Percentiles rank a stretch among this genome's conserved stretches.
These are phyloP conservation scores for Diabrotica balteata DNA, from an alignment of 2,888 invertebrate species.

Conservation along the genomic window DNA sequence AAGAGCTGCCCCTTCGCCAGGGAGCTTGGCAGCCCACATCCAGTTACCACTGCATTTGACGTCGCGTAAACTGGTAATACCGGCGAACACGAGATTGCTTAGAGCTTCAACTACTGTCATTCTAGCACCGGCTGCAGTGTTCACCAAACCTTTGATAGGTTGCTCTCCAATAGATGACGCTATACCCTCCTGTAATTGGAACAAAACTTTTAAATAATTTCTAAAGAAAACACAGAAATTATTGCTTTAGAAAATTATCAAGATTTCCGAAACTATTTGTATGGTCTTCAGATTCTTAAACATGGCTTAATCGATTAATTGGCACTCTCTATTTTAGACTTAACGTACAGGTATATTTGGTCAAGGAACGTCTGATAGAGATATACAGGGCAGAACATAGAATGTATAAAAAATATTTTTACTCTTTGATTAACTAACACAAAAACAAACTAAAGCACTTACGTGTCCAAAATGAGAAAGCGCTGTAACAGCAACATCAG, in stretches of 20 bases:
- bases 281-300: too few species aligned
- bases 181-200: constrained; percentile 70
- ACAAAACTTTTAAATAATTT: neutral
- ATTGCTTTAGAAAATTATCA: constrained; percentile 7
- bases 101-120: constrained; percentile 95
- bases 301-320: too few species aligned
- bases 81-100: constrained; percentile 86
- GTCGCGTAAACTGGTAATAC: constrained; percentile 74
- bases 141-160: constrained; percentile 89
- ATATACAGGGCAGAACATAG: too few species aligned
- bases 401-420: too few species aligned
- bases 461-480: constrained; percentile 82
- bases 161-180: constrained; percentile 98
- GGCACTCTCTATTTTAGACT: too few species aligned
- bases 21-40: constrained; percentile 99
- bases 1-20: constrained; percentile 89
- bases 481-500: constrained; percentile 91
- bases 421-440: too few species aligned
- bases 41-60: constrained; percentile 99
- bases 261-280: neutral
- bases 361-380: too few species aligned
- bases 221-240: constrained; percentile 2
- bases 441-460: constrained; percentile 43
- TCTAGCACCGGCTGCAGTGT: constrained; percentile 86
- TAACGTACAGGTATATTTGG: too few species aligned